phyloP scores from a whole-genome alignment of 2,888 invertebrate genomes.

The Drosophila neotestacea region DNA sequence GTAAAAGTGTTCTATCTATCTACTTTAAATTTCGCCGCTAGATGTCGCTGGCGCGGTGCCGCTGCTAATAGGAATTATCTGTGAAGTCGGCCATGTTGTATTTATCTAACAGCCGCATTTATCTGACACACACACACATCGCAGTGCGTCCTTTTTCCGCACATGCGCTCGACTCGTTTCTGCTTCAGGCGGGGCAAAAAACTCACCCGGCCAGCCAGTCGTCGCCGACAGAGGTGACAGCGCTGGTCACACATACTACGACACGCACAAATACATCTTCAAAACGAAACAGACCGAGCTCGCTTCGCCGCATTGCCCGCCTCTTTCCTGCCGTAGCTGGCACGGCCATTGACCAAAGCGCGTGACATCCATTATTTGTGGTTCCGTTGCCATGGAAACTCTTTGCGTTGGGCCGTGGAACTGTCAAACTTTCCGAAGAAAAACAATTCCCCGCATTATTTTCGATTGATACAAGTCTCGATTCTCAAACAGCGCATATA shows the following conservation, averaged over 20 bases:
- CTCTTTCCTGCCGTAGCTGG: neutral
- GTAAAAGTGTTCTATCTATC: constrained; percentile 42
- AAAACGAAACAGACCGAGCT: constrained; percentile 30
- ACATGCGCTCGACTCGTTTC: constrained; percentile 63
- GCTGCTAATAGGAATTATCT: constrained; percentile 60
- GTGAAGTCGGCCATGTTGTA: constrained; percentile 78
- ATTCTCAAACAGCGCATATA: constrained; percentile 9
- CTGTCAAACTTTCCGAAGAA: constrained; percentile 1
- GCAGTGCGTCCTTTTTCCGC: constrained; percentile 66
- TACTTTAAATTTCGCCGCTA: constrained; percentile 57
- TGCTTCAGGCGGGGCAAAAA: constrained; percentile 70
- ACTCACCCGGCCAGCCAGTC: constrained; percentile 50
- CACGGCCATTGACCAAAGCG: constrained; percentile 52
- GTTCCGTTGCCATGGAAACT: constrained; percentile 59
- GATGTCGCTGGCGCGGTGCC: constrained; percentile 62
- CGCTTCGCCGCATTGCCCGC: constrained; percentile 6
- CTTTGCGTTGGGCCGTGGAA: constrained; percentile 31
- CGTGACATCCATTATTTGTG: constrained; percentile 71
- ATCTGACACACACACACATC: constrained; percentile 51
- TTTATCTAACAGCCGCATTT: constrained; percentile 71
- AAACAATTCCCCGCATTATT: constrained; percentile 31
- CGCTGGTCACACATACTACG: constrained; percentile 62
- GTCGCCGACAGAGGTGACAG: constrained; percentile 43
- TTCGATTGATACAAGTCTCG: constrained; percentile 24
- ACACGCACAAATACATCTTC: constrained; percentile 59